Conservation (phyloP, 2,888 invertebrate genomes). For the Macaria liturata region DNA sequence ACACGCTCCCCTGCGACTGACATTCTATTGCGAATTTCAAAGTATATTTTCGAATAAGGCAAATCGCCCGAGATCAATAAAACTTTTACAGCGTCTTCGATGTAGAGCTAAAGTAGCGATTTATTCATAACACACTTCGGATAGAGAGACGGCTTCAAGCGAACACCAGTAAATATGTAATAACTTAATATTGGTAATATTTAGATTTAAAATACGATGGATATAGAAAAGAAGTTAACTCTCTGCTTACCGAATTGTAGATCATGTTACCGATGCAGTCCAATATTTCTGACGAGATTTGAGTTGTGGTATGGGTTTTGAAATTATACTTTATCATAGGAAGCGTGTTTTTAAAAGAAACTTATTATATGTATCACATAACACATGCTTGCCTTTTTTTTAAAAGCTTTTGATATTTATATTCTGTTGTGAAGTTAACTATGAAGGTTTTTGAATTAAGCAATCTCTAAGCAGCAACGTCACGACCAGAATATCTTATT, state of each 20-base stretch:
- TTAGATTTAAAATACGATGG: constrained; percentile 26
- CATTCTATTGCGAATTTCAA: constrained; percentile 77
- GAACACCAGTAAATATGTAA: constrained; percentile 18
- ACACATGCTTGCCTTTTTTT: constrained; percentile 2
- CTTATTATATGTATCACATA: constrained; percentile 24
- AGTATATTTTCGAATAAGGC: constrained; percentile 70
- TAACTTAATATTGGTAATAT: constrained; percentile 31
- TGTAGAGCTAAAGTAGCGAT: constrained; percentile 45
- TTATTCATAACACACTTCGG: constrained; percentile 38
- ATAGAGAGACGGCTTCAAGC: constrained; percentile 21
- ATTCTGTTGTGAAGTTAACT: too few relatives aligned
- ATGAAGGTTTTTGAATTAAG: too few relatives aligned
- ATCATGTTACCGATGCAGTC: constrained; percentile 36
- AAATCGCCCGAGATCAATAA: constrained; percentile 66
- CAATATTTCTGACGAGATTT: constrained; percentile 32
- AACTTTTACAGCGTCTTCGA: constrained; percentile 55
- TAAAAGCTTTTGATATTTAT: too few relatives aligned
- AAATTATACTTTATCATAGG: constrained; percentile 34
- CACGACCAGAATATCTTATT: too few relatives aligned
- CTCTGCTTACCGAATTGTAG: constrained; percentile 31
- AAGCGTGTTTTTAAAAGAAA: constrained; percentile 24
- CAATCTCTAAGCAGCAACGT: too few relatives aligned
- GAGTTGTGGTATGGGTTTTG: constrained; percentile 33
- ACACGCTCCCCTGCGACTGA: constrained; percentile 72
- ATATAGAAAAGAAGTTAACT: constrained; percentile 22